A percentile compares a stretch with the other conserved stretches of the same genome.
Evolutionary conservation across 2,113 vertebrate species (phyloP).

Genomic region (Pedetes capensis): DNA sequence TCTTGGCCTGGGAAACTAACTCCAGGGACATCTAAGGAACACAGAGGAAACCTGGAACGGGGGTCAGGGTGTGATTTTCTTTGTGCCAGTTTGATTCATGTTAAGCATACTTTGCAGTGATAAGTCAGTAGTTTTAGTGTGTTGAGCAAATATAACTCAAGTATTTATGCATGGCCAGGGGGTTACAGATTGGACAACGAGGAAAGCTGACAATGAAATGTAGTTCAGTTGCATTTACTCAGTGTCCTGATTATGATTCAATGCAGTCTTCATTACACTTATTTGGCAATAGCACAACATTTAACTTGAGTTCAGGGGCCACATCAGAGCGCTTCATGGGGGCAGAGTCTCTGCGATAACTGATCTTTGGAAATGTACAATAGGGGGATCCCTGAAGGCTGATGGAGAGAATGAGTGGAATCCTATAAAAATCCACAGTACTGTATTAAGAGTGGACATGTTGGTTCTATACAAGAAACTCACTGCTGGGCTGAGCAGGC

Average conservation of each 20-base stretch:
- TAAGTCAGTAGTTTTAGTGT: conserved; percentile 72
- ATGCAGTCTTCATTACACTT: conserved; percentile 53
- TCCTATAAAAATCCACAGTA: background rate
- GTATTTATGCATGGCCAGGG: conserved; percentile 78
- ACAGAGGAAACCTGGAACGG: conserved; percentile 57
- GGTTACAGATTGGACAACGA: conserved; percentile 69
- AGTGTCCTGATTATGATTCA: conserved; percentile 32
- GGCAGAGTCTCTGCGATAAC: background rate
- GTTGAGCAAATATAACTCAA: conserved; percentile 80
- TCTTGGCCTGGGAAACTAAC: conserved; percentile 53
- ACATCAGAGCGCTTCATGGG: background rate
- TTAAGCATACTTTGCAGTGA: conserved; percentile 72
- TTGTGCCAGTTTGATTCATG: conserved; percentile 62
- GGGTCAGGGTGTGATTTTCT: conserved; percentile 63
- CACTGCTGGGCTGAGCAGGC: background rate
- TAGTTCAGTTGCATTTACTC: conserved; percentile 54
- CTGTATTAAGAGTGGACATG: background rate
- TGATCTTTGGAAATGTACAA: background rate
- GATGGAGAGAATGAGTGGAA: background rate
- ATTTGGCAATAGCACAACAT: conserved; percentile 23
- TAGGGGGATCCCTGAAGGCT: accelerated
- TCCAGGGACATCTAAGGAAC: background rate
- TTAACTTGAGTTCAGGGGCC: background rate
- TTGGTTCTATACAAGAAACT: background rate
- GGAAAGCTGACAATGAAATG: conserved; percentile 58